phyloP scores from a whole-genome alignment of 2,113 vertebrate genomes.

The Marmota flaviventris region DNA sequence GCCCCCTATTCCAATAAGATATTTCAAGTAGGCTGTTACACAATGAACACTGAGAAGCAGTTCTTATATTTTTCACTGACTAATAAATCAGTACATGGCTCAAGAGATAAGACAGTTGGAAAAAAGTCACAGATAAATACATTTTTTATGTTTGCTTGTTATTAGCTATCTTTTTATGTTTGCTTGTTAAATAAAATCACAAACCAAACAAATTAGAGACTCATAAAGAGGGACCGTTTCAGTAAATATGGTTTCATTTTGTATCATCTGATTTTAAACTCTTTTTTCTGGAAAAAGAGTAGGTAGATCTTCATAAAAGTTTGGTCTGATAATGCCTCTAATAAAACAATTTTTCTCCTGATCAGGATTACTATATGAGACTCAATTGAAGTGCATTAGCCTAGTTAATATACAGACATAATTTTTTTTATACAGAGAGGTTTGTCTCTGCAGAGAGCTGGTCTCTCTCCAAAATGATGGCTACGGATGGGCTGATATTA shows the following conservation, averaged over 20 bases:
- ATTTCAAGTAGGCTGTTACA: neutral
- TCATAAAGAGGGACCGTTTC: constrained; percentile 2
- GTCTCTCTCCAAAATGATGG: neutral
- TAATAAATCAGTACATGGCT: neutral
- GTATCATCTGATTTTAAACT: constrained; percentile 23
- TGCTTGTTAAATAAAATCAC: constrained; percentile 9
- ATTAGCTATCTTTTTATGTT: neutral
- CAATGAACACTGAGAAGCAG: neutral
- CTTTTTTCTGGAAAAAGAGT: constrained; percentile 11
- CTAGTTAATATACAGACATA: neutral
- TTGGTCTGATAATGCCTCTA: neutral
- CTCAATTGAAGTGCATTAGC: neutral
- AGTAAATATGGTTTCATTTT: constrained; percentile 22
- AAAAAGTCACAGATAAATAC: neutral
- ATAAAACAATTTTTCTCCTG: neutral
- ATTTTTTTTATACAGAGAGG: neutral
- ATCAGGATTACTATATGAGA: neutral
- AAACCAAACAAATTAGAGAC: neutral
- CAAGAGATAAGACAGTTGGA: neutral
- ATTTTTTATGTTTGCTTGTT: neutral
- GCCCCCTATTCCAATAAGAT: neutral
- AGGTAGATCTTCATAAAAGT: neutral
- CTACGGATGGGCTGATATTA: neutral
- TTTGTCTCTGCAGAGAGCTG: neutral
- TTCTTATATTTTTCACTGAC: neutral